These are phyloP conservation scores for Propithecus deckenii DNA, from an alignment of 2,797 vertebrate species.

Conservation along the genomic window DNA sequence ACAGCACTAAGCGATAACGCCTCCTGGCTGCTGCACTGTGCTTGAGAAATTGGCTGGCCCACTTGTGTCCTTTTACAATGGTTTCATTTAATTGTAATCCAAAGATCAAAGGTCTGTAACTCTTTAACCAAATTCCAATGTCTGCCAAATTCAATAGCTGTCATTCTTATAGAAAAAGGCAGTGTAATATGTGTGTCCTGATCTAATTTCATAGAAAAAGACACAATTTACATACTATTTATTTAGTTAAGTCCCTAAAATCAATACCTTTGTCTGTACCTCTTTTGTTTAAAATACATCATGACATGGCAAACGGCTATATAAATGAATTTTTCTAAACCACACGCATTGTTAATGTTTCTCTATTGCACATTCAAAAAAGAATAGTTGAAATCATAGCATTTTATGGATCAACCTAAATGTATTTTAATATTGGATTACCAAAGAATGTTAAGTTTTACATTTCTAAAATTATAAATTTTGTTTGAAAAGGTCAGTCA, in stretches of 20 bases:
- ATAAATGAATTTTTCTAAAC: constrained; percentile 96
- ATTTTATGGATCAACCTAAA: constrained; percentile 95
- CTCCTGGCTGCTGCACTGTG: constrained; percentile 73
- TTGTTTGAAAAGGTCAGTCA: constrained; percentile 97
- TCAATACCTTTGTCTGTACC: constrained; percentile 98
- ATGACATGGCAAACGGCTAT: constrained; percentile 95
- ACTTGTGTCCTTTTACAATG: constrained; percentile 83
- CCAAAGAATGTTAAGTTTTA: constrained; percentile 95
- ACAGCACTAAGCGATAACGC: constrained; percentile 71
- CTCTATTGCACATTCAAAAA: constrained; percentile 92
- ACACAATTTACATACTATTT: constrained; percentile 99
- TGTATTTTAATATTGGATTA: constrained; percentile 90
- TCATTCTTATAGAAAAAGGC: constrained; percentile 92
- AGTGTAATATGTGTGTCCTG: constrained; percentile 98
- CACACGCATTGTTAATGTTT: constrained; percentile 96
- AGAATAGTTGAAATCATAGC: constrained; percentile 90
- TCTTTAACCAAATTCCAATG: constrained; percentile 99
- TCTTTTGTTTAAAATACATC: constrained; percentile 99
- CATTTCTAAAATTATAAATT: constrained; percentile 93
- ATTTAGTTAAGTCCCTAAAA: constrained; percentile 97
- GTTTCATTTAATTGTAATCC: constrained; percentile 90
- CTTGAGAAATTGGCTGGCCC: constrained; percentile 82
- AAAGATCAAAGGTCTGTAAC: constrained; percentile 97
- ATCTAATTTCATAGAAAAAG: constrained; percentile 98
- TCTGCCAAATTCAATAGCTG: constrained; percentile 99